Percentiles rank a stretch among this genome's conserved stretches.
These are phyloP conservation scores for Ataeniobius toweri DNA, from an alignment of 2,797 vertebrate genomes.

Conservation along the genomic window DNA sequence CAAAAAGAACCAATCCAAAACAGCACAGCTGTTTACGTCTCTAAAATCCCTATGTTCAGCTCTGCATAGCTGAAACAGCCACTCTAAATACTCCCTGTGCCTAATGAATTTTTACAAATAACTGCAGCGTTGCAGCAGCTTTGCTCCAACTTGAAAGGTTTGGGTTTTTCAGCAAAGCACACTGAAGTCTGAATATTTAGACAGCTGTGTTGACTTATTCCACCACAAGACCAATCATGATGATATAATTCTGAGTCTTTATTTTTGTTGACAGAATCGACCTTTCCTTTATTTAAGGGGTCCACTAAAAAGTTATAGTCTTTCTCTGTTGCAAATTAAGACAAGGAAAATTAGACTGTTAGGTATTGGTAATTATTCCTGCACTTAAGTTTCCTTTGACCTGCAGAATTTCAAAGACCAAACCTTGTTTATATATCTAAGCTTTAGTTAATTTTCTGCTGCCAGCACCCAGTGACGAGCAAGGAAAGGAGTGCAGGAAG, in stretches of 20 bases:
- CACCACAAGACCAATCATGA: slow-evolving; percentile 20
- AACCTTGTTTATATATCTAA: neutral
- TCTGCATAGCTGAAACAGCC: slow-evolving; percentile 8
- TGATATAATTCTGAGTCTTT: slow-evolving; percentile 25
- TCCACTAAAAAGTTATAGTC: slow-evolving; percentile 9
- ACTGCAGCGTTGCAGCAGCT: slow-evolving; percentile 39
- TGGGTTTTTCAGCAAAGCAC: slow-evolving; percentile 34
- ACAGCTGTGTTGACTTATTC: slow-evolving; percentile 43
- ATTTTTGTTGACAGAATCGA: slow-evolving; percentile 29
- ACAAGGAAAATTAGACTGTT: neutral
- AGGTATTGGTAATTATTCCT: neutral
- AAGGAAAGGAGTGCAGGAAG: slow-evolving; percentile 8
- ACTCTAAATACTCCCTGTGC: slow-evolving; percentile 30
- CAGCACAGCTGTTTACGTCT: neutral
- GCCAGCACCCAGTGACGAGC: slow-evolving; percentile 4
- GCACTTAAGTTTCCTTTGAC: slow-evolving; percentile 1
- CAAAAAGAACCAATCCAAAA: slow-evolving; percentile 10
- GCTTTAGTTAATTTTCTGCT: slow-evolving; percentile 8
- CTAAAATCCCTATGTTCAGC: slow-evolving; percentile 6
- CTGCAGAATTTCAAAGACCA: neutral
- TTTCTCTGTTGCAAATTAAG: slow-evolving; percentile 16
- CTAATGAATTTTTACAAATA: slow-evolving; percentile 42
- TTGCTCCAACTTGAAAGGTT: slow-evolving; percentile 34
- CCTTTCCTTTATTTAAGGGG: slow-evolving; percentile 4
- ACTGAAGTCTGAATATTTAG: slow-evolving; percentile 43